Conservation (phyloP, 1,140 invertebrate species). For the Drosophila mayri region DNA sequence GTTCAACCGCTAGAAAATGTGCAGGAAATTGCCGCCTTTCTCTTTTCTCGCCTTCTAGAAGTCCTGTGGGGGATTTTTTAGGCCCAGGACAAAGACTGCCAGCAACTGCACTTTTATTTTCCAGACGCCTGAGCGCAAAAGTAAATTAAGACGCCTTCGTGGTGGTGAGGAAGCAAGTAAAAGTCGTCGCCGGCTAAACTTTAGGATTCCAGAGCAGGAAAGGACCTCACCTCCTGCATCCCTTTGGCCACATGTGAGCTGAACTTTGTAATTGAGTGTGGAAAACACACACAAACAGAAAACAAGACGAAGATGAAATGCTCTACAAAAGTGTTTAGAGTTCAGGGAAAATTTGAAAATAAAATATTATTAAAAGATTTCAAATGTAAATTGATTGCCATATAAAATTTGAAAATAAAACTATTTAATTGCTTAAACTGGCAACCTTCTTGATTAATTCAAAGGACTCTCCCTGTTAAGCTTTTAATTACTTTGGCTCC, state of each 20-base stretch:
- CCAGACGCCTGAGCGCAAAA: constrained; percentile 74
- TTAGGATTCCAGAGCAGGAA: constrained; percentile 40
- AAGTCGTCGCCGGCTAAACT: constrained; percentile 62
- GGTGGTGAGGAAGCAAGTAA: constrained; percentile 62
- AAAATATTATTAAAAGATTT: too few relatives aligned
- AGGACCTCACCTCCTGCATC: constrained; percentile 9
- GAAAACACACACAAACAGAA: constrained; percentile 18
- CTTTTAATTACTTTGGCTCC: constrained; percentile 43
- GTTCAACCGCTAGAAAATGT: constrained; percentile 76
- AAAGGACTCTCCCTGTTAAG: background rate
- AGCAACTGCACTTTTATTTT: constrained; percentile 65
- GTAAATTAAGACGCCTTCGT: constrained; percentile 74
- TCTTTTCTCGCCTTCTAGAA: background rate
- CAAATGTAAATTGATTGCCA: accelerated
- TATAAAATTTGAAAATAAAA: background rate
- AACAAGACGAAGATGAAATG: constrained; percentile 4
- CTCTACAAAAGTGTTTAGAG: background rate
- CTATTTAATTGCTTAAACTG: too few relatives aligned
- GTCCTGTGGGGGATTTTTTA: constrained; percentile 44
- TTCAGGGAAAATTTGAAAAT: too few relatives aligned
- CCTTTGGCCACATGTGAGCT: constrained; percentile 36
- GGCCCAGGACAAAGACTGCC: constrained; percentile 53
- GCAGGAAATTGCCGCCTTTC: constrained; percentile 64
- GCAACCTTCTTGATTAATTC: background rate
- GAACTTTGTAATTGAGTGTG: constrained; percentile 68